Evolutionary conservation across 2,888 invertebrate genomes (phyloP), one percentile per base, ranked within the genome.

Genomic region (Drosophila picticornis): DNA sequence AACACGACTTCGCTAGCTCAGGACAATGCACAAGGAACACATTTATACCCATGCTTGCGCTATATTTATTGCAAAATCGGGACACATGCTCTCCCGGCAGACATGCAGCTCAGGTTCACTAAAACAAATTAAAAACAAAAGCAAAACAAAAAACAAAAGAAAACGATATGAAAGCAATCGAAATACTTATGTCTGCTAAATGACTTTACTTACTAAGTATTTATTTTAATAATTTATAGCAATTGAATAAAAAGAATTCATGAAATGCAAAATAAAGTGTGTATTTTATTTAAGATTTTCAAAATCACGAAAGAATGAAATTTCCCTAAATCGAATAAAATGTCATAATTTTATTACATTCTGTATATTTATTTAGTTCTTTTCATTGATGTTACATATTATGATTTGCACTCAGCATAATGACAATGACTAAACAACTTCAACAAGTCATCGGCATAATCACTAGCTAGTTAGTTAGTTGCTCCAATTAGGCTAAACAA

Each of bases 201-300:
- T 74, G 77, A 78, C 68, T 73, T 86, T 91, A 83, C 62, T 77
- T 79, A 80, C 70, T 91, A 91, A 83, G 90, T 89, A 90, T 86
- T 91, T 91, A 91, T 90, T 88, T 75, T 31, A 32, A 80, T 77
- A 90, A 86, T 84, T 80, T 91, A 81, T 80, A 83, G 89, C 88
- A 90, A 88, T 86, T 89, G 90, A 91, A 91, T 91, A 91, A 91
- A 91, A 84, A 81, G 69, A 80, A 88, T 91, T 91, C 91, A 91
- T 81, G 72, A 89, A 91, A 91, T 82, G 75, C 69, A 84, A 72
- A 72, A 48, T 48, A 22, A 19, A 38, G 31, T 25, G 16, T 19
- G 22, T 63, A 57, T 11, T 61, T 19, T 59, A 7, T 13, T 40
- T 4, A 29, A 7, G 13, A 11, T 1, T 10, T 29, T 27, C 19